Evolutionary conservation across 2,888 invertebrate species (phyloP).

Genomic region (Scaeva pyrastri): DNA sequence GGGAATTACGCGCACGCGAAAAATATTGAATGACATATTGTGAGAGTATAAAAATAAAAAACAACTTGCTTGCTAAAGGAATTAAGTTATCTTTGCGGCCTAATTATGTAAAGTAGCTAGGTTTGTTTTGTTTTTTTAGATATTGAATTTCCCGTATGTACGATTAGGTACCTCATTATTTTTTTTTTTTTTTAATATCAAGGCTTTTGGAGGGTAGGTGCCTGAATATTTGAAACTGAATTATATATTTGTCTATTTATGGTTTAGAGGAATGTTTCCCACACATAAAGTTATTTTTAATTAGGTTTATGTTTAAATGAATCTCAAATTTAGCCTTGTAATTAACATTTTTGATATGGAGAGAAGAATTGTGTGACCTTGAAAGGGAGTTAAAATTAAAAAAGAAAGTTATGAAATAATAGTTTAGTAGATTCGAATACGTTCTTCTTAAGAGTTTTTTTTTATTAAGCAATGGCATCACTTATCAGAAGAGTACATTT

Average conservation of each 20-base stretch:
- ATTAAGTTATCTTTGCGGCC: conserved; percentile 41
- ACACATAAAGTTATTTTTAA: conserved; percentile 10
- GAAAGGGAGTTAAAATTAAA: not conserved
- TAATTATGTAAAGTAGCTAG: conserved; percentile 35
- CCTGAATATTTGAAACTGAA: not conserved
- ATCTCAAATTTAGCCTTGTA: not conserved
- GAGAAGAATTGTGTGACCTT: not conserved
- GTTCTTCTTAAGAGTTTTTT: too few relatives aligned
- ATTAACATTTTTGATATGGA: not conserved
- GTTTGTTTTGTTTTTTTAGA: conserved; percentile 2
- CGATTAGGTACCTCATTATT: conserved; percentile 7
- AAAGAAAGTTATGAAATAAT: not conserved
- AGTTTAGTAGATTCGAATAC: too few relatives aligned
- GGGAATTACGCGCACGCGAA: conserved; percentile 55
- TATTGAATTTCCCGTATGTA: conserved; percentile 17
- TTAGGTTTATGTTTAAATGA: not conserved
- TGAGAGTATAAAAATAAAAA: conserved; percentile 31
- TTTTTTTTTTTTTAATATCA: conserved; percentile 3
- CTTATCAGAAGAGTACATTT: too few relatives aligned
- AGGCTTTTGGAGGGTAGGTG: conserved; percentile 7
- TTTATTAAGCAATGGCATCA: too few relatives aligned
- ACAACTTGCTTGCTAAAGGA: conserved; percentile 38
- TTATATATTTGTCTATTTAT: not conserved
- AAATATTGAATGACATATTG: conserved; percentile 61
- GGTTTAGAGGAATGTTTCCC: conserved; percentile 15